Evolutionary conservation across 1,140 invertebrate genomes (phyloP), one percentile per base, ranked within the genome.

Genomic region (Caenorhabditis elegans): DNA sequence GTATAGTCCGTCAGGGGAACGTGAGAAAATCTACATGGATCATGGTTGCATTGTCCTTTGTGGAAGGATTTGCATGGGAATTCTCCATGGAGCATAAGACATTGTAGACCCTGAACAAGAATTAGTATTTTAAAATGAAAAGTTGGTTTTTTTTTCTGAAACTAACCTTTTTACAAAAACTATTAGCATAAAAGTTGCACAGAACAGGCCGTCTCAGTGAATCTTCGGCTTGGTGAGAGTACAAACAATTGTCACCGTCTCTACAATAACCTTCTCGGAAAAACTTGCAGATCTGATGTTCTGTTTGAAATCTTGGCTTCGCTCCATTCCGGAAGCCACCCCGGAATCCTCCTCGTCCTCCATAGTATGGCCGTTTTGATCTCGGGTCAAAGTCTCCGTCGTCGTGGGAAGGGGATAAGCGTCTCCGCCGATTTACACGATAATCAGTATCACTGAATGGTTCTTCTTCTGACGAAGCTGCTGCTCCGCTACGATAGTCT

Each of bases 231-330:
- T 85, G 82, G 53, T 89, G 88, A 46, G 86, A 87, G 76, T 87
- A 89, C 22, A 81, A 79, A 76, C 88, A 89, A 15, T 86, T 77
- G 22, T 89, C 88, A 10, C 86, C 87, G 77, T 89, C 88, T 76
- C 88, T 82, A 77, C 88, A 89, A 51, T 86, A 90, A 6, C 88
- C 88, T 78, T 89, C 88, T n/a, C 88, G 84, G 82, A 90, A 89
- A 60, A 89, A 89, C 55, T 89, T 89, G 86, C 88, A 89, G 31
- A 89, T 87, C 24, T 85, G 88, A 15, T 80, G 82, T 24, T 89
- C 86, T n/a, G 80, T 81, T 15, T 43, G 77, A 26, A 75, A 84
- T 70, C 82, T 24, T 0, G 80, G 48, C 70, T 82, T 39, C 8
- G n/a, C 79, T 48, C 86, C 86, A 84, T 39, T 34, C 3, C 43